phyloP scores from a whole-genome alignment of 2,888 invertebrate genomes.

The Lathronympha strigana region DNA sequence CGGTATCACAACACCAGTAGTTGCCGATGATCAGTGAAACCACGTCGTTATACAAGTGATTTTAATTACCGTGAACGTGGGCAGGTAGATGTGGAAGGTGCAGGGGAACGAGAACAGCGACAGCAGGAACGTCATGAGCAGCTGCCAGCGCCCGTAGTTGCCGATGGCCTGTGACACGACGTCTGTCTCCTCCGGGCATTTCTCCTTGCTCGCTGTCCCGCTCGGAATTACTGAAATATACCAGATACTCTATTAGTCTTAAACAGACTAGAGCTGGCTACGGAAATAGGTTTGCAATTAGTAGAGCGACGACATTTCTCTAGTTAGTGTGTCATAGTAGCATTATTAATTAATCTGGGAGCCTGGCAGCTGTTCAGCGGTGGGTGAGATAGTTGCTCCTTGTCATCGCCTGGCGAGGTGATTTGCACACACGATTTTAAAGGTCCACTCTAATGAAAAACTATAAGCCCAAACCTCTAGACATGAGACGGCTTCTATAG shows the following conservation, averaged over 20 bases:
- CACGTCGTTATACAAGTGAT: background rate
- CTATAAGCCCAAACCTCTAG: no score
- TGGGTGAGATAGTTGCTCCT: no score
- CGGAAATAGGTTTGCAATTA: no score
- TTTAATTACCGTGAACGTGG: conserved; percentile 86
- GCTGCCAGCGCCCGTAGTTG: conserved; percentile 91
- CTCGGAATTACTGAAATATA: conserved; percentile 71
- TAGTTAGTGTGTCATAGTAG: no score
- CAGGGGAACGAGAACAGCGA: conserved; percentile 91
- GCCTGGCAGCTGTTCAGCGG: no score
- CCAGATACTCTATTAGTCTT: background rate
- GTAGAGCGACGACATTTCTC: no score
- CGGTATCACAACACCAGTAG: conserved; percentile 53
- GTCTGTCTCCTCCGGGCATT: conserved; percentile 76
- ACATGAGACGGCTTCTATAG: no score
- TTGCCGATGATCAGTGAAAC: background rate
- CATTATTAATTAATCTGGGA: no score
- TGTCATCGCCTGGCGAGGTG: no score
- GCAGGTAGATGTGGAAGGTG: conserved; percentile 91
- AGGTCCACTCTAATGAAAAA: no score
- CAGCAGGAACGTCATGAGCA: conserved; percentile 88
- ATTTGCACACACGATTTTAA: no score
- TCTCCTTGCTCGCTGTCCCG: conserved; percentile 66
- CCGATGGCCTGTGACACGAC: conserved; percentile 85
- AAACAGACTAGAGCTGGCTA: no score